Evolutionary conservation across 2,113 vertebrate species (phyloP).

Genomic region (Cariama cristata): DNA sequence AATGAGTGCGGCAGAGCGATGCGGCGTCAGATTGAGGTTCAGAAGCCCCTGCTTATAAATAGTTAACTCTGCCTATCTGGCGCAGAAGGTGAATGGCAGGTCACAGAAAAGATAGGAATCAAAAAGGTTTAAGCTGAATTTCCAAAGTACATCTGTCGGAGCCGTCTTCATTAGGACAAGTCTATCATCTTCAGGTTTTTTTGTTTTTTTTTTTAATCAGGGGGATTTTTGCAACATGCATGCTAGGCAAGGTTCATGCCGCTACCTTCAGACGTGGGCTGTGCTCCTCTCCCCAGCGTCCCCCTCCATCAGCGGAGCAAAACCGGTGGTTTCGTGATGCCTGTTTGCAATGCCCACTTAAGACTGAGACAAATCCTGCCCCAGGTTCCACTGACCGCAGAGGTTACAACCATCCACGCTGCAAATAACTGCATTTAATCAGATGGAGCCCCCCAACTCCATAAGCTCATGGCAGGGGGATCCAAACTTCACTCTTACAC

Average conservation of each 20-base stretch:
- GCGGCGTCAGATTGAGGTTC: not conserved
- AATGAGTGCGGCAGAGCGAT: not conserved
- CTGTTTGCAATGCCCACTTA: not conserved
- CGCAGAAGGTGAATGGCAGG: conserved; percentile 2
- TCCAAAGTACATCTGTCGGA: not conserved
- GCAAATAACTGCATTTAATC: not conserved
- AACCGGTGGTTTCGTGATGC: rapidly evolving
- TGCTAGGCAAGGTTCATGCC: rapidly evolving
- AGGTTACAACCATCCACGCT: rapidly evolving
- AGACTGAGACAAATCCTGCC: not conserved
- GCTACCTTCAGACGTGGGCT: rapidly evolving
- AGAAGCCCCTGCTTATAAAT: conserved; percentile 41
- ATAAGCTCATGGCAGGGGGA: not conserved
- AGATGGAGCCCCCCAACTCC: not conserved
- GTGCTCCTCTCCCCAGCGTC: not conserved
- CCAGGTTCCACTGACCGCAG: rapidly evolving
- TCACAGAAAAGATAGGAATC: conserved; percentile 39
- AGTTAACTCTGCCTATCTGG: not conserved
- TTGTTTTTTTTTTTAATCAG: not conserved
- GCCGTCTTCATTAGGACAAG: not conserved
- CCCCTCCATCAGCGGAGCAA: not conserved
- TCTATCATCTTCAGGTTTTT: not conserved
- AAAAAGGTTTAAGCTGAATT: conserved; percentile 9
- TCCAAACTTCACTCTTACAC: not conserved
- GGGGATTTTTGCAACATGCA: not conserved